Evolutionary conservation across 35 echinoderm and acorn worm species (phyloP).

Genomic region (Holothuria glaberrima): DNA sequence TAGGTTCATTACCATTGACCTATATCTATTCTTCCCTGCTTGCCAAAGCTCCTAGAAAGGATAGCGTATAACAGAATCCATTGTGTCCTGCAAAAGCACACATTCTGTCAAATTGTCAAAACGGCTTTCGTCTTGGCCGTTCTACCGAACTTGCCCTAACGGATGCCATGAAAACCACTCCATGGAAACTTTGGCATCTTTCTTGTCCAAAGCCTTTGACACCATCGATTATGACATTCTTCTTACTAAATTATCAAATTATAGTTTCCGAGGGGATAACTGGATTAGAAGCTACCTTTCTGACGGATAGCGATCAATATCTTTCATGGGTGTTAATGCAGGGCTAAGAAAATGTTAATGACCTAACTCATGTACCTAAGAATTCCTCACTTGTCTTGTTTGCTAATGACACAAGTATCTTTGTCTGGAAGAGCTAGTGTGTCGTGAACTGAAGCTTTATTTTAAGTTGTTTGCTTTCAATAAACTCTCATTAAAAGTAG

Average conservation of each 20-base stretch:
- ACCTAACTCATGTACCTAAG: constrained; percentile 11
- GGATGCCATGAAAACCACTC: too few relatives aligned
- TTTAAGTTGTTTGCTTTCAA: constrained; percentile 9
- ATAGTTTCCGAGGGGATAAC: neutral
- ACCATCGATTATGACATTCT: neutral
- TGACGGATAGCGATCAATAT: neutral
- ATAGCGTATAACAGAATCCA: too few relatives aligned
- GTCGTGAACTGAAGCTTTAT: constrained; percentile 18
- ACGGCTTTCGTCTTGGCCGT: too few relatives aligned
- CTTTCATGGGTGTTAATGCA: neutral
- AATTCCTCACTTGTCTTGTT: constrained; percentile 13
- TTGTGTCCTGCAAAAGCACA: too few relatives aligned
- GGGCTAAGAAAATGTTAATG: neutral
- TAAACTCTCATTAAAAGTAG: constrained; percentile 8
- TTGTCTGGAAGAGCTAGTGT: constrained; percentile 9
- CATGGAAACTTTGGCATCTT: too few relatives aligned
- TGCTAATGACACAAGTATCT: neutral
- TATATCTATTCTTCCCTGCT: too few relatives aligned
- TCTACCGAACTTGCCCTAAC: too few relatives aligned
- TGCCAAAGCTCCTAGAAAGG: too few relatives aligned
- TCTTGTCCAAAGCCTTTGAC: neutral
- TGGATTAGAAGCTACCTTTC: constrained; percentile 29
- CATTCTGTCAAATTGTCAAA: too few relatives aligned
- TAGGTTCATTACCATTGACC: too few relatives aligned
- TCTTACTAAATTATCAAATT: neutral